A percentile compares a stretch with the other conserved stretches of the same genome.
phyloP scores from a whole-genome alignment of 2,113 vertebrate genomes.

The Cercocebus atys region DNA sequence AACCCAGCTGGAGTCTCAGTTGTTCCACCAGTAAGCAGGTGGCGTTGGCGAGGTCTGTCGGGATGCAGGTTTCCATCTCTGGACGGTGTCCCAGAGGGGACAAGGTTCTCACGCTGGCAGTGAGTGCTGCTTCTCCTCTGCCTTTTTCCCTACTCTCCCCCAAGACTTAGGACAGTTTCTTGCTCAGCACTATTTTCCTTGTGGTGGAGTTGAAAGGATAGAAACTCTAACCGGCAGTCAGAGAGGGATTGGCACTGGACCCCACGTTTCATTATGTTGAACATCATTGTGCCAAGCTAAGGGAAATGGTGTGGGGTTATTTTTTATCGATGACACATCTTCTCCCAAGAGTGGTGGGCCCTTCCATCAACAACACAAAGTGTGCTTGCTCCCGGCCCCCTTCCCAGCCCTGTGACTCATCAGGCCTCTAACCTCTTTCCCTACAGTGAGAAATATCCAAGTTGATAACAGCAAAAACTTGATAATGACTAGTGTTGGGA shows the following conservation, averaged over 20 bases:
- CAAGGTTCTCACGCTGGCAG: not conserved
- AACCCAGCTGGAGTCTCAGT: not conserved
- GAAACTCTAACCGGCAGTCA: not conserved
- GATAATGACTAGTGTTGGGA: not conserved
- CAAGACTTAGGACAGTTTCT: not conserved
- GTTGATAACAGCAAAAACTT: not conserved
- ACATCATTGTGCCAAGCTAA: not conserved
- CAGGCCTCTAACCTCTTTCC: not conserved
- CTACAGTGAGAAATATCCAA: not conserved
- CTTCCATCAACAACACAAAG: not conserved
- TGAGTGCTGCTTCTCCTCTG: too few species aligned
- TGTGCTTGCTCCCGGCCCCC: not conserved
- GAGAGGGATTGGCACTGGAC: not conserved
- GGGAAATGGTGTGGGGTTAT: not conserved
- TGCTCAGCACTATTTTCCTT: not conserved
- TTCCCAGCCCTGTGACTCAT: not conserved
- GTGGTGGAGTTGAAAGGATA: not conserved
- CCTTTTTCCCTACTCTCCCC: not conserved
- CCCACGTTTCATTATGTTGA: not conserved
- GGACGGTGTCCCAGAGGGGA: not conserved
- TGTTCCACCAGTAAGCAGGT: not conserved
- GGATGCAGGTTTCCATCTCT: not conserved
- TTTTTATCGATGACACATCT: not conserved
- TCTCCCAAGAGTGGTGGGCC: not conserved
- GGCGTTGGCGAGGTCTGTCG: not conserved